A percentile compares a stretch with the other conserved stretches of the same genome.
Conservation (phyloP, 2,113 vertebrate species). For the Muscicapa adusta region DNA sequence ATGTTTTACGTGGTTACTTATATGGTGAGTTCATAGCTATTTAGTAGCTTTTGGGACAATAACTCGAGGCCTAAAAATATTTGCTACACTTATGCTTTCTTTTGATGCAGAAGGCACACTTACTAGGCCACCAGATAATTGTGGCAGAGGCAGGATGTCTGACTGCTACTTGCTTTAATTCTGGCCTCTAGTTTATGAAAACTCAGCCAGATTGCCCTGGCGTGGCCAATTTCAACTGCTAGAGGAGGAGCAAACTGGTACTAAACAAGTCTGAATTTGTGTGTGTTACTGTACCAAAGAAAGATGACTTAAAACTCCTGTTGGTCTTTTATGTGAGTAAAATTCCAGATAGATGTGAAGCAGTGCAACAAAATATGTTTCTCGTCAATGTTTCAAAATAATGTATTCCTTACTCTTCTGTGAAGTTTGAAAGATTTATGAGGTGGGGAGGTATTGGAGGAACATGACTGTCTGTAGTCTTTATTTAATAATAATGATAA, state of each 20-base stretch:
- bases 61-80: background rate
- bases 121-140: background rate
- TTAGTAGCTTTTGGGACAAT: background rate
- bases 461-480: background rate
- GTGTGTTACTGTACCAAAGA: background rate
- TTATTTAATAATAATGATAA: background rate
- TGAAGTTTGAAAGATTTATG: background rate
- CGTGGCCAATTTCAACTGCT: background rate
- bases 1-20: background rate
- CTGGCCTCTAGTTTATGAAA: background rate
- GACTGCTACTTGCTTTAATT: background rate
- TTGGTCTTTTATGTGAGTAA: background rate
- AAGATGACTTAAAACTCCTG: background rate
- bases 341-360: background rate
- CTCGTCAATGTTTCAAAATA: background rate
- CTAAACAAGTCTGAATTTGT: background rate
- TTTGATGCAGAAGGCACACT: background rate
- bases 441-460: background rate
- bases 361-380: background rate
- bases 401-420: background rate
- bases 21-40: background rate
- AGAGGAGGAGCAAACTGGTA: background rate
- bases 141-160: background rate
- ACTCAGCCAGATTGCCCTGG: background rate
- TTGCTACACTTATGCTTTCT: rapidly evolving